phyloP scores from a whole-genome alignment of 2,797 vertebrate species.

The Liparis tanakae region DNA sequence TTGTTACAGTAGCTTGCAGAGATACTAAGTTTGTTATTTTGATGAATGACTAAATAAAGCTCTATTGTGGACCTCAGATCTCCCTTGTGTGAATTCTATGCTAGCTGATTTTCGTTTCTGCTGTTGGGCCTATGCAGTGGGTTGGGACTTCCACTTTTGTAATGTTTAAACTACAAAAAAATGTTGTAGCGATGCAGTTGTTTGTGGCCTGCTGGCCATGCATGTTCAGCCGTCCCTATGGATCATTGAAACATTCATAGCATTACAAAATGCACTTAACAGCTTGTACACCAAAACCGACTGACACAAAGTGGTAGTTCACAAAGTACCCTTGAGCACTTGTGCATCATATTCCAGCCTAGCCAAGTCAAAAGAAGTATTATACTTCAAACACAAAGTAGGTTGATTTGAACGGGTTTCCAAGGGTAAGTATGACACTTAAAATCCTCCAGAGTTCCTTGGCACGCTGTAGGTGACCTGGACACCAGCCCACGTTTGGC shows the following conservation, averaged over 20 bases:
- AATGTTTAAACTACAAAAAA: neutral
- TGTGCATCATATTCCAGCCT: neutral
- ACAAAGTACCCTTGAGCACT: neutral
- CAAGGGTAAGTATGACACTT: neutral
- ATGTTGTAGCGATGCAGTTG: neutral
- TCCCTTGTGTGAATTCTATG: constrained; percentile 46
- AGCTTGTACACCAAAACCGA: neutral
- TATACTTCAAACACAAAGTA: constrained; percentile 8
- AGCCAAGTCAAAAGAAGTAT: constrained; percentile 13
- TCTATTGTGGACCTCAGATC: constrained; percentile 78
- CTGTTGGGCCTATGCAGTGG: neutral
- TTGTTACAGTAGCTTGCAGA: constrained; percentile 84
- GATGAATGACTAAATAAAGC: constrained; percentile 82
- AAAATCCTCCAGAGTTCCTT: neutral
- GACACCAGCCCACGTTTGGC: no score
- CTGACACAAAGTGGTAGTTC: neutral
- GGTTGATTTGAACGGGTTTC: constrained; percentile 10
- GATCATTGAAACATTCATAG: constrained; percentile 39
- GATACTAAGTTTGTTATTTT: constrained; percentile 81
- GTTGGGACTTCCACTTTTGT: neutral
- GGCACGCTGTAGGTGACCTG: no score
- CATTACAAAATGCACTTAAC: constrained; percentile 21
- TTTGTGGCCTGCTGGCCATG: constrained; percentile 46
- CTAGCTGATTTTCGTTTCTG: neutral
- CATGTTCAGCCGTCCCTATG: constrained; percentile 20